Evolutionary conservation across 2,888 invertebrate genomes (phyloP).

Genomic region (Perizoma flavofasciatum): DNA sequence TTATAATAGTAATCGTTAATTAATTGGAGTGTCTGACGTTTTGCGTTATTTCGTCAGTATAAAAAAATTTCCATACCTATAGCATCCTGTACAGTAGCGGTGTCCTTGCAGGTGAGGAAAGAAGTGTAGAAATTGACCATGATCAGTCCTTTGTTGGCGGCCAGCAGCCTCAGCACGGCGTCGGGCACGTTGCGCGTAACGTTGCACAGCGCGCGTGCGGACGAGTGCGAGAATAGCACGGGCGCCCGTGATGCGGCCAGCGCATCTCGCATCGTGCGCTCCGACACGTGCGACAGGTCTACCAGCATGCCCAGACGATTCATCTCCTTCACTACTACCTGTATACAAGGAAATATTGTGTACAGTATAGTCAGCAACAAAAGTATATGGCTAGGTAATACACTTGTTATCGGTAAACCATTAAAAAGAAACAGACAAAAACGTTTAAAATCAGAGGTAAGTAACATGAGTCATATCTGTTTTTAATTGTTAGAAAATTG

Average conservation of each 20-base stretch:
- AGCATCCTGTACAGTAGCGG: conserved; percentile 90
- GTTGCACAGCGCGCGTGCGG: conserved; percentile 91
- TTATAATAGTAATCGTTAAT: too few species aligned
- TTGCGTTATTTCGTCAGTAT: too few species aligned
- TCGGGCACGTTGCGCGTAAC: conserved; percentile 93
- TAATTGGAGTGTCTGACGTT: too few species aligned
- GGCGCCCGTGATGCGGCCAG: conserved; percentile 91
- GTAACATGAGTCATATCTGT: too few species aligned
- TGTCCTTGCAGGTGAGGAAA: conserved; percentile 89
- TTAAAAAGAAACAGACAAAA: too few species aligned
- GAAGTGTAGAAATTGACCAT: conserved; percentile 95
- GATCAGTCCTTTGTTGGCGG: conserved; percentile 91
- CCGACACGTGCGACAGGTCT: conserved; percentile 92
- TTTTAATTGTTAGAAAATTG: too few species aligned
- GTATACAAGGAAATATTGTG: conserved; percentile 29
- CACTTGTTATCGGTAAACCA: too few species aligned
- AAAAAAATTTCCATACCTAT: conserved; percentile 82
- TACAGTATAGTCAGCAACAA: neutral
- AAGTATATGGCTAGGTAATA: too few species aligned
- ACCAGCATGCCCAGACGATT: conserved; percentile 95
- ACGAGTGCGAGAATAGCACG: conserved; percentile 94
- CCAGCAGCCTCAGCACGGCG: conserved; percentile 87
- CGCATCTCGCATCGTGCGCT: conserved; percentile 92
- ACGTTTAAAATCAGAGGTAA: too few species aligned
- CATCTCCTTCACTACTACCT: conserved; percentile 93